Percentiles rank a stretch among this genome's conserved stretches.
Evolutionary conservation across 1,140 invertebrate species (phyloP).

Genomic region (Drosophila orena): DNA sequence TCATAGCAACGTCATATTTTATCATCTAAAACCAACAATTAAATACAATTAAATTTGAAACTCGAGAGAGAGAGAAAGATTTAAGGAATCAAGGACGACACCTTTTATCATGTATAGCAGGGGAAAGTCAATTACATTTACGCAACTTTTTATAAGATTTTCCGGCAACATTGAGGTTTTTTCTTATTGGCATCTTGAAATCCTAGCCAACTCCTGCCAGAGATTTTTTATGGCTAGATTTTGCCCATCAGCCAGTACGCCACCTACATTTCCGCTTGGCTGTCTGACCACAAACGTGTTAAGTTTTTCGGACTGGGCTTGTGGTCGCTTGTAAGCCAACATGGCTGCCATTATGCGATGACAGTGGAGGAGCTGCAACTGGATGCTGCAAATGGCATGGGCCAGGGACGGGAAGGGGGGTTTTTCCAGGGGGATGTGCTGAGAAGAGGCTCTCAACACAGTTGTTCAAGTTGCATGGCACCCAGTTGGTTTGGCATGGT

Average conservation of each 20-base stretch:
- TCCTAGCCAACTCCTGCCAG: background rate
- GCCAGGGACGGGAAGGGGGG: background rate
- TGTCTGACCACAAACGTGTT: slow-evolving; percentile 41
- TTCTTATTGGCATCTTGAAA: background rate
- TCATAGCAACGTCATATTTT: background rate
- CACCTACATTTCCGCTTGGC: slow-evolving; percentile 21
- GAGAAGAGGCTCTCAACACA: slow-evolving; percentile 31
- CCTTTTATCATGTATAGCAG: no score
- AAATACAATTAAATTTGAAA: no score
- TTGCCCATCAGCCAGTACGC: background rate
- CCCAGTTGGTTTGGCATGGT: slow-evolving; percentile 15
- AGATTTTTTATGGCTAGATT: slow-evolving; percentile 5
- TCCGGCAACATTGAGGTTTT: slow-evolving; percentile 6
- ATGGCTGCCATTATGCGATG: slow-evolving; percentile 42
- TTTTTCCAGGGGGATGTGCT: background rate
- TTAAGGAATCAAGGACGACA: no score
- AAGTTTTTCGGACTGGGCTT: slow-evolving; percentile 29
- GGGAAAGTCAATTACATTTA: no score
- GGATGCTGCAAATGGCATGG: slow-evolving; percentile 29
- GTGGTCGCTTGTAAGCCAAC: slow-evolving; percentile 34
- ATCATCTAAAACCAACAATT: no score
- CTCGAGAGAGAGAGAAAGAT: no score
- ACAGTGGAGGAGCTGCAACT: slow-evolving; percentile 14
- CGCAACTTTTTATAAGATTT: background rate
- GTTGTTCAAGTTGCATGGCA: slow-evolving; percentile 44